A percentile compares a stretch with the other conserved stretches of the same genome.
Conservation (phyloP, 2,888 invertebrate genomes). For the Euplagia quadripunctaria region DNA sequence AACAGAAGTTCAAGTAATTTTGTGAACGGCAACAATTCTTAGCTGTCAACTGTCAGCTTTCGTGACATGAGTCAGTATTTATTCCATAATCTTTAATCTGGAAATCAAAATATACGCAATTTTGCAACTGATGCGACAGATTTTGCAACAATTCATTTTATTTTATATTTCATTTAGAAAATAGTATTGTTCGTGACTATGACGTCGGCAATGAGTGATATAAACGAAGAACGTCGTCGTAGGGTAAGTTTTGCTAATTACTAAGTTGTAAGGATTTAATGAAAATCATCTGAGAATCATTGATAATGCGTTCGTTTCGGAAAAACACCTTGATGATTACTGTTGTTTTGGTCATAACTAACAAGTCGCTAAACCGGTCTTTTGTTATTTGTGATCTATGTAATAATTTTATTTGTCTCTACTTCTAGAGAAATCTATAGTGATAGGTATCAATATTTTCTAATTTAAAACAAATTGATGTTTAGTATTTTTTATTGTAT, state of each 20-base stretch:
- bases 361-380: constrained; percentile 51
- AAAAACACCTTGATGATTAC: constrained; percentile 35
- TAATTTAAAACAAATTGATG: neutral
- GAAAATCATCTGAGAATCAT: constrained; percentile 56
- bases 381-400: constrained; percentile 7
- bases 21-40: neutral
- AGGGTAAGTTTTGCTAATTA: constrained; percentile 66
- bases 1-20: neutral
- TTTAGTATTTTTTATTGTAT: too few species aligned
- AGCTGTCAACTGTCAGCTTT: neutral
- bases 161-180: constrained; percentile 13
- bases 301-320: constrained; percentile 57
- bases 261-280: constrained; percentile 3
- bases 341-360: constrained; percentile 25
- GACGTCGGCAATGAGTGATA: constrained; percentile 77
- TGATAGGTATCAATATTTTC: neutral
- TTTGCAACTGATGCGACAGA: neutral
- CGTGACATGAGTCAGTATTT: constrained; percentile 2
- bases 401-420: neutral
- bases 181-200: constrained; percentile 49
- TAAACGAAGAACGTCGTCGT: constrained; percentile 82
- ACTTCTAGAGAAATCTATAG: neutral
- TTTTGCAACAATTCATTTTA: neutral
- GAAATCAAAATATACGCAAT: neutral
- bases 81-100: neutral